Percentiles rank a stretch among this genome's conserved stretches.
These are phyloP conservation scores for Caretta caretta DNA, from an alignment of 2,113 vertebrate species.

Conservation along the genomic window DNA sequence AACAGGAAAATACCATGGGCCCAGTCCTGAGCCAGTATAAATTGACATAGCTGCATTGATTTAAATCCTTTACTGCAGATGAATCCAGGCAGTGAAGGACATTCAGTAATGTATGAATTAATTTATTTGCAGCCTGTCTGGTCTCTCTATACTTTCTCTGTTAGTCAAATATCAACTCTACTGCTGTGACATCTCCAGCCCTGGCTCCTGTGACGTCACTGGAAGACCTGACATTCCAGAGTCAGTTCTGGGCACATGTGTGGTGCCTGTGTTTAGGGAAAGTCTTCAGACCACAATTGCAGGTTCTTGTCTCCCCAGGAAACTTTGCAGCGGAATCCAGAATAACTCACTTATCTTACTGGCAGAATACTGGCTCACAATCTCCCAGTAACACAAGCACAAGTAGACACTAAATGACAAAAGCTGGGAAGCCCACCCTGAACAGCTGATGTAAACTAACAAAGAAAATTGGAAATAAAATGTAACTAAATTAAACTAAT, in stretches of 20 bases:
- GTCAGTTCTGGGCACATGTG: not conserved
- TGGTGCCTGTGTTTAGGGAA: not conserved
- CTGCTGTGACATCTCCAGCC: not conserved
- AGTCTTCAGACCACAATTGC: not conserved
- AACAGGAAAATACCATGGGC: not conserved
- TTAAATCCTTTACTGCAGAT: not conserved
- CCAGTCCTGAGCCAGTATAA: not conserved
- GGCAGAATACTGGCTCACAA: not conserved
- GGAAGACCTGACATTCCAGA: not conserved
- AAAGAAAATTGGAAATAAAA: not conserved
- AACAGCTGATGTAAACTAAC: not conserved
- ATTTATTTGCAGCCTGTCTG: not conserved
- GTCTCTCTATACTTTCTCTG: not conserved
- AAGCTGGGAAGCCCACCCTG: not conserved
- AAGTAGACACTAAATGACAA: not conserved
- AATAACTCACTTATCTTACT: conserved; percentile 32
- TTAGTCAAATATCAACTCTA: not conserved
- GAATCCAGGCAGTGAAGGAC: not conserved
- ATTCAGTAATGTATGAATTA: not conserved
- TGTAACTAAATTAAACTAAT: conserved; percentile 41
- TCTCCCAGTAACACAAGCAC: not conserved
- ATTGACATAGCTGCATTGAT: not conserved
- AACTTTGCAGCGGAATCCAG: conserved; percentile 2
- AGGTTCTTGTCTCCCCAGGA: not conserved
- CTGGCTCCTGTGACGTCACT: not conserved